Base-by-base conservation (phyloP, 1,140 invertebrate genomes). In the Tetramorium simillimum region DNA sequence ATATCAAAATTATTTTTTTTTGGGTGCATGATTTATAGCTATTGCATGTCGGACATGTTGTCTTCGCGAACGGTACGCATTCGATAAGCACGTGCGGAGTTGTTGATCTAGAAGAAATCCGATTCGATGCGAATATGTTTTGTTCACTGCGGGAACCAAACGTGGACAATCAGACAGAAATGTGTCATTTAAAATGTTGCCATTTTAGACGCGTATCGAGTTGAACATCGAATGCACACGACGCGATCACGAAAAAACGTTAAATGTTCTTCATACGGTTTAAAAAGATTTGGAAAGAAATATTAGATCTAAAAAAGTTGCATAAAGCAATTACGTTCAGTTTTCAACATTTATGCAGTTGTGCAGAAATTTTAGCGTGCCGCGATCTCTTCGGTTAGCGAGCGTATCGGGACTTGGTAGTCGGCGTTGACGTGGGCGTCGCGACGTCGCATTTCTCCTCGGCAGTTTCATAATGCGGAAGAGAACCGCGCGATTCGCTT, bases 51-150 rank as follows among this genome's bases (percentile, higher is more conserved):
- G 16, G 16, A 63, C 21, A 14, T 56, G 53, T 49, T 49, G 37
- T 73, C 40, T 49, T 82, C 24, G 53, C 28, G 53, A 0, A 24
- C 69, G 67, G 53, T 24, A 49, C 6, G 40, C 40, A 73, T 24
- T 63, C 58, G 37, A 53, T 21, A 53, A 75, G 49, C 89, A 91
- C 89, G 90, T 91, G 90, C 73, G 33, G 62, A 63, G 49, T 78
- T 82, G 88, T 33, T 67, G 46, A 84, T 62, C 75, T 78, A 91
- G 90, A 90, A 91, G 43, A 65, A 77, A 91, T 91, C 67, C 78
- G 87, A 90, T 91, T 90, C 86, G 88, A 81, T 10, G 80, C 89
- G 84, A 87, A n/a, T 72, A 84, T 62, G 86, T 90, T 90, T 88
- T 72, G 76, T 63, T 46, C 70, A 33, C 49, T 72, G 85, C 58